These are phyloP conservation scores for Cecidostiba fungosa DNA, from an alignment of 2,888 invertebrate genomes.

Conservation along the genomic window DNA sequence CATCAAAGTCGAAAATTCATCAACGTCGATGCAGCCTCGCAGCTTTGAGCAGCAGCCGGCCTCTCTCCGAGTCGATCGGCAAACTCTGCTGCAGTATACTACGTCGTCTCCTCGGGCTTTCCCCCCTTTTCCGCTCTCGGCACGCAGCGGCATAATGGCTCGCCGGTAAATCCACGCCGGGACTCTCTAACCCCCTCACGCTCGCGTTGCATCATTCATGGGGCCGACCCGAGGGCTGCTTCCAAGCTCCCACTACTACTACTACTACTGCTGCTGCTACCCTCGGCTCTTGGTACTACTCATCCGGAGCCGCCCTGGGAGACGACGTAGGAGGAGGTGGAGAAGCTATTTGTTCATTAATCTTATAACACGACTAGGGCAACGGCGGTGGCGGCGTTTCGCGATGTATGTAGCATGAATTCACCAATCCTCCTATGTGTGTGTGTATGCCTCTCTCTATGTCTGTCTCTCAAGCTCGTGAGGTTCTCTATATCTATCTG, in stretches of 20 bases:
- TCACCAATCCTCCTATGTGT: not conserved
- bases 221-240: constrained; percentile 68
- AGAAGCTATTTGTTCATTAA: constrained; percentile 76
- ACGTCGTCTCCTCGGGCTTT: not conserved
- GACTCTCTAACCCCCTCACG: constrained; percentile 16
- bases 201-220: constrained; percentile 68
- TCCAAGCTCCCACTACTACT: no score
- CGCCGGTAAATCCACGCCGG: constrained; percentile 68
- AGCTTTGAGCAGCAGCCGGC: not conserved
- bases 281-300: constrained; percentile 65
- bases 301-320: constrained; percentile 67
- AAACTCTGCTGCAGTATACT: not conserved
- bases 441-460: not conserved
- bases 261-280: no score
- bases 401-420: constrained; percentile 12
- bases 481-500: not conserved
- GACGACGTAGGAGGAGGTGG: not conserved
- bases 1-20: constrained; percentile 50
- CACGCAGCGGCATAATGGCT: constrained; percentile 69
- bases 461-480: not conserved
- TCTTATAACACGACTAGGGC: constrained; percentile 73
- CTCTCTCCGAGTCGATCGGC: constrained; percentile 32
- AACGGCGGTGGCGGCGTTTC: not conserved
- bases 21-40: constrained; percentile 10
- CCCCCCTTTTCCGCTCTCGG: not conserved